Percentiles rank a stretch among this genome's conserved stretches.
Conservation (phyloP, 2,797 vertebrate species). For the Oceanodroma leucorhoa region DNA sequence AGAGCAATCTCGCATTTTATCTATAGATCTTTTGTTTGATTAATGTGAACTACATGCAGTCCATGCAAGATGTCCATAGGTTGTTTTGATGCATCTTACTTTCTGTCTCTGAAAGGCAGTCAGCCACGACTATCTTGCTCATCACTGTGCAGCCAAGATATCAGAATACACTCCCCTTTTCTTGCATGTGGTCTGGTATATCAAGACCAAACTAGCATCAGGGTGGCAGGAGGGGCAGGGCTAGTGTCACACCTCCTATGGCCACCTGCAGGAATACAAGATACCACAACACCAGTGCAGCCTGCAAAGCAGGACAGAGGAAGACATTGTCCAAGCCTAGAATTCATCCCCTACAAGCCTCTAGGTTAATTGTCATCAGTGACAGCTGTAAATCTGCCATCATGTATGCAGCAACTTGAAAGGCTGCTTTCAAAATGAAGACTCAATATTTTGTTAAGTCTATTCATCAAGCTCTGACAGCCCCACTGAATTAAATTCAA, state of each 20-base stretch:
- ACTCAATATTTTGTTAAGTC: neutral
- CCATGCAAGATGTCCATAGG: accelerated
- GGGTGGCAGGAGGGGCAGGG: neutral
- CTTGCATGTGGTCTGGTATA: neutral
- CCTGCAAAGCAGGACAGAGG: neutral
- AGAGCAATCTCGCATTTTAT: neutral
- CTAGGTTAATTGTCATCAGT: neutral
- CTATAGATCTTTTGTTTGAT: neutral
- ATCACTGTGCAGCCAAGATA: neutral
- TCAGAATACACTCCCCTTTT: neutral
- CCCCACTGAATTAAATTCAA: neutral
- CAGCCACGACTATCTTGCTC: neutral
- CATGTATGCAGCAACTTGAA: neutral
- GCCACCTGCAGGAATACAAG: accelerated
- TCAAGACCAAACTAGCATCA: neutral
- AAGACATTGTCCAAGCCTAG: neutral
- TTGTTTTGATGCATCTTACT: neutral
- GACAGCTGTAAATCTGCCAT: neutral
- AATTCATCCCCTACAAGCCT: neutral
- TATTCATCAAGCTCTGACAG: neutral
- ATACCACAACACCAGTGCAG: neutral
- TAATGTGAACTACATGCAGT: neutral
- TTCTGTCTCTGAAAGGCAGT: neutral
- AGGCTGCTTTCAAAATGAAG: neutral
- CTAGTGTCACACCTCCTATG: accelerated